Percentiles rank a stretch among this genome's conserved stretches.
phyloP scores from a whole-genome alignment of 2,113 vertebrate genomes.

The Melanocharis versteri region DNA sequence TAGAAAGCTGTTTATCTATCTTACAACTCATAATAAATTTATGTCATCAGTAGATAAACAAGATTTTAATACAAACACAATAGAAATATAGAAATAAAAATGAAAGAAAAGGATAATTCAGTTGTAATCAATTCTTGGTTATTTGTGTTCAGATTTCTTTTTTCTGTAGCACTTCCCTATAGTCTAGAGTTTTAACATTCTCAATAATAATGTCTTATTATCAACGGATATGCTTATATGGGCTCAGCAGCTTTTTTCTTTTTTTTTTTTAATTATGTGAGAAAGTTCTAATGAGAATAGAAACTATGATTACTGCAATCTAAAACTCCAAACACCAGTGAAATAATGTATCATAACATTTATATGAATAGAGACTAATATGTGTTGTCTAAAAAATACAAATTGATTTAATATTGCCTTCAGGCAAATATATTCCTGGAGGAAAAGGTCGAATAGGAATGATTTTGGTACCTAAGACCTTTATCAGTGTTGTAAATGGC shows the following conservation, averaged over 20 bases:
- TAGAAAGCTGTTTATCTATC: background rate
- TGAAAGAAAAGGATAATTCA: background rate
- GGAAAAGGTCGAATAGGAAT: constrained; percentile 28
- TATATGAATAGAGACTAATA: background rate
- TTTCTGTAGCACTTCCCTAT: background rate
- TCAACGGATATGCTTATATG: background rate
- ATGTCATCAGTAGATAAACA: background rate
- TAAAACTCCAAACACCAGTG: background rate
- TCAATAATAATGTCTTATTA: background rate
- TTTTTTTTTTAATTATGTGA: background rate
- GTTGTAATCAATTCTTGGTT: background rate
- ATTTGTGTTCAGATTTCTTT: background rate
- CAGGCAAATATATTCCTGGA: background rate
- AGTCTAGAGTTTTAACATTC: background rate
- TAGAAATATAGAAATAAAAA: background rate
- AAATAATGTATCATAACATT: background rate
- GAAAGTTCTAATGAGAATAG: background rate
- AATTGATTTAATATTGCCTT: background rate
- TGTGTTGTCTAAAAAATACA: background rate
- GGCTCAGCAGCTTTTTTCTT: background rate
- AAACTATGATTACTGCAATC: background rate
- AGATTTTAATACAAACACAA: background rate
- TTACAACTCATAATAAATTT: background rate
- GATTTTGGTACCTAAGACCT: constrained; percentile 33
- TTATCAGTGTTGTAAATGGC: constrained; percentile 41